phyloP scores from a whole-genome alignment of 35 echinoderm and acorn worm species.

The Heliocidaris tuberculata region DNA sequence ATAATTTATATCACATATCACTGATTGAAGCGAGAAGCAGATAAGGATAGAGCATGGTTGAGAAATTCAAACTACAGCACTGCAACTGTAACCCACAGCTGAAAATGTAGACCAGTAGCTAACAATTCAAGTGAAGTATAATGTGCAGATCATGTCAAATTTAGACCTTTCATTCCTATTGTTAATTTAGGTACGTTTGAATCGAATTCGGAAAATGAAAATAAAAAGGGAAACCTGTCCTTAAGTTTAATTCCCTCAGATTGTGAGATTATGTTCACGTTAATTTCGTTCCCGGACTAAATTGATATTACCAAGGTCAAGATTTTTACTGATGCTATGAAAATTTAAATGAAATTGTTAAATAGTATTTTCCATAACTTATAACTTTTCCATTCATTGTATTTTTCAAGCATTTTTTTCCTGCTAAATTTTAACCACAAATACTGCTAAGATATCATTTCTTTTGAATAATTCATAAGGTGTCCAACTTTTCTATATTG shows the following conservation, averaged over 20 bases:
- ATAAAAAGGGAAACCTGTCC: not conserved
- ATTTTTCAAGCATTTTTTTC: too few relatives aligned
- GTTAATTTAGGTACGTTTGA: too few relatives aligned
- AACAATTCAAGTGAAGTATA: constrained; percentile 8
- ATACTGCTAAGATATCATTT: too few relatives aligned
- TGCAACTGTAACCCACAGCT: constrained; percentile 23
- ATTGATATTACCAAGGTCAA: too few relatives aligned
- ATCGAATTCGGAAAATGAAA: not conserved
- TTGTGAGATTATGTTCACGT: too few relatives aligned
- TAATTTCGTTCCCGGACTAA: too few relatives aligned
- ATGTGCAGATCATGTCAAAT: constrained; percentile 21
- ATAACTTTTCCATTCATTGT: not conserved
- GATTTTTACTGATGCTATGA: too few relatives aligned
- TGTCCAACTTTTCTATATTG: too few relatives aligned
- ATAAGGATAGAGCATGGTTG: not conserved
- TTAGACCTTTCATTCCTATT: not conserved
- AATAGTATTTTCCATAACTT: too few relatives aligned
- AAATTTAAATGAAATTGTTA: too few relatives aligned
- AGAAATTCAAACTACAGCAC: constrained; percentile 47
- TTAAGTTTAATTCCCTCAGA: not conserved
- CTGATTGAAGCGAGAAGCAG: not conserved
- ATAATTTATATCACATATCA: not conserved
- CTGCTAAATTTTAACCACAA: too few relatives aligned
- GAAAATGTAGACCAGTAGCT: constrained; percentile 5
- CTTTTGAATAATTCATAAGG: too few relatives aligned